Evolutionary conservation across 2,113 vertebrate species (phyloP), one percentile per base, ranked within the genome.

Genomic region (Telmatochromis bifrenatus): DNA sequence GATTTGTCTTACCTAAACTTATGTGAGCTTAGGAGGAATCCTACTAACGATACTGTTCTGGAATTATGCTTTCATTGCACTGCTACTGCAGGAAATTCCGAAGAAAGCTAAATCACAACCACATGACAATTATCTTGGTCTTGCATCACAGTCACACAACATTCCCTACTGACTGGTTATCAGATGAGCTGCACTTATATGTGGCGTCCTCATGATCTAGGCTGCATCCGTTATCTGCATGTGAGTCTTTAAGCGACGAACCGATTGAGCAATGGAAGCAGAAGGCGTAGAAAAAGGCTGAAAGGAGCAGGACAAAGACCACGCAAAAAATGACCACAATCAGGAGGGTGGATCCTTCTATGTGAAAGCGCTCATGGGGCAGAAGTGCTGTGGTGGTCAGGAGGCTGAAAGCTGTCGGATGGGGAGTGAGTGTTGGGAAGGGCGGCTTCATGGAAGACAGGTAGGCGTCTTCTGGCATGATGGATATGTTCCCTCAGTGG

Each of bases 181-280:
- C 95, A 86, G 95, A 94, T 5, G 96, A 96, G 7, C 91, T 97
- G 86, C 60, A 14, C 77, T 88, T 94, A 79, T 91, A 96, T 55
- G 96, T 96, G 89, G 95, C 84, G 4, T 97, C 95, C 94, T 97
- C 96, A 1, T 82, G 89, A 4, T 96, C 96, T 6, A 91, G 23
- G 77, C 88, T 92, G 91, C 54, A 79, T 28, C 58, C 6, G 7
- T 75, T 79, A 49, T 75, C 58, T 3, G 28, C 15, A 5, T 5
- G 79, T 1, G 45, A 33, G 42, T 94, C 92, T 77, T 94, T 95
- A 19, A 89, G 85, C 0, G 60, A 56, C 0, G 91, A 47, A 4
- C 81, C 7, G 26, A 96, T 93, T 47, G 92, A 94, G 84, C 94
- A 96, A 37, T 93, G 94, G 86, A 96, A 93, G 60, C 93, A 96